Evolutionary conservation across 2,113 vertebrate genomes (phyloP).

Genomic region (Turdus rufiventris): DNA sequence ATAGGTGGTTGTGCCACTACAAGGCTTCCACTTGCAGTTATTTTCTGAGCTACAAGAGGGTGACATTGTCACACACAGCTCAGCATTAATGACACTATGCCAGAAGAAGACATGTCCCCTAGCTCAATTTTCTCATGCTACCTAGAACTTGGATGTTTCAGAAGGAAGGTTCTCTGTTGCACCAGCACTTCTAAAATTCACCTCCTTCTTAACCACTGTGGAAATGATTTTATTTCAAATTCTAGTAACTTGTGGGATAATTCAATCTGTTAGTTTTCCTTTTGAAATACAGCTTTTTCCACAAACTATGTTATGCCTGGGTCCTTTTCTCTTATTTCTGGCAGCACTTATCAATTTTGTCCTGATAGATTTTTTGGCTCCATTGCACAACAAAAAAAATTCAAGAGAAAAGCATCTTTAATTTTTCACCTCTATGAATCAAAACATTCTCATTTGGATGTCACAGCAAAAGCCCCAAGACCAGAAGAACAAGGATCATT

Average conservation of each 20-base stretch:
- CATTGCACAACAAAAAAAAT: conserved; percentile 10
- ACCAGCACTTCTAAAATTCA: neutral
- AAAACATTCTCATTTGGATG: conserved; percentile 35
- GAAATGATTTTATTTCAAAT: neutral
- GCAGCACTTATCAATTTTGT: conserved; percentile 57
- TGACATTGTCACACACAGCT: conserved; percentile 6
- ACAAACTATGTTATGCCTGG: neutral
- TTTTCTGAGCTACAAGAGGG: conserved; percentile 22
- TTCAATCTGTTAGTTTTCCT: conserved; percentile 12
- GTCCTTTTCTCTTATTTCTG: conserved; percentile 51
- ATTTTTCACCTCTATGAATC: conserved; percentile 59
- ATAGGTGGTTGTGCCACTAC: neutral
- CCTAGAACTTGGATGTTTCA: neutral
- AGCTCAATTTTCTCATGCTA: neutral
- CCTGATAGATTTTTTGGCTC: conserved; percentile 55
- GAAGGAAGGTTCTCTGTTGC: neutral
- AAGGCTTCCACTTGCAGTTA: neutral
- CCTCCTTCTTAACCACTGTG: neutral
- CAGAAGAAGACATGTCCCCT: neutral
- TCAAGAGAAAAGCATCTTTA: conserved; percentile 38
- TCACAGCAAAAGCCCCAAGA: conserved; percentile 26
- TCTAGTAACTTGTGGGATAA: neutral
- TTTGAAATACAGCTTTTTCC: conserved; percentile 22
- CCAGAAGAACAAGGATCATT: conserved; percentile 15
- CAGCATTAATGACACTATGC: neutral